Percentiles rank a stretch among this genome's conserved stretches.
Conservation (phyloP, 2,888 invertebrate species). For the Scaptomyza reducta region DNA sequence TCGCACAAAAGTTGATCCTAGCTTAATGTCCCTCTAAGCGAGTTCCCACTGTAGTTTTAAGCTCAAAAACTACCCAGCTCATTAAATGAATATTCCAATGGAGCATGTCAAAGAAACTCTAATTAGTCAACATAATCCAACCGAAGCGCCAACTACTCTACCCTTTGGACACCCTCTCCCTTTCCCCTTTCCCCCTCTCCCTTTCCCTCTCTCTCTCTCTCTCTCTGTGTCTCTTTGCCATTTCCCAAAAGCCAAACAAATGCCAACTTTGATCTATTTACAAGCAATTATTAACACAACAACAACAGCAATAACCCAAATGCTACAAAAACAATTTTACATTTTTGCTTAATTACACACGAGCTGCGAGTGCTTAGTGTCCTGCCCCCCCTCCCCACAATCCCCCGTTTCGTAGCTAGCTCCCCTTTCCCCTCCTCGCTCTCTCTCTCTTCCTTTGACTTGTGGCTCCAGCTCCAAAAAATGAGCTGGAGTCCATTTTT, state of each 20-base stretch:
- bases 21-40: neutral
- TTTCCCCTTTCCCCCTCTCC: neutral
- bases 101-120: constrained; percentile 58
- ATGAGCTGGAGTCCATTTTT: constrained; percentile 49
- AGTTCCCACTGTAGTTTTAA: neutral
- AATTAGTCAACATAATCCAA: constrained; percentile 73
- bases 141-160: constrained; percentile 21
- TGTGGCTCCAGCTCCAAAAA: constrained; percentile 58
- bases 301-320: constrained; percentile 36
- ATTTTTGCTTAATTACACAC: constrained; percentile 77
- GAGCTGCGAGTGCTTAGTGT: constrained; percentile 27
- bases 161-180: neutral
- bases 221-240: too few species aligned
- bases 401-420: constrained; percentile 8
- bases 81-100: constrained; percentile 38
- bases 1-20: neutral
- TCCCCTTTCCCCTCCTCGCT: neutral
- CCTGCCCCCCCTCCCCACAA: neutral
- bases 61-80: neutral
- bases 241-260: constrained; percentile 47
- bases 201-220: neutral
- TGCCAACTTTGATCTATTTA: constrained; percentile 77
- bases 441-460: neutral
- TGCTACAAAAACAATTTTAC: constrained; percentile 61
- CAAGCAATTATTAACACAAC: constrained; percentile 72